Evolutionary conservation across 2,888 invertebrate species (phyloP).

Genomic region (Cheiracanthium punctorium): DNA sequence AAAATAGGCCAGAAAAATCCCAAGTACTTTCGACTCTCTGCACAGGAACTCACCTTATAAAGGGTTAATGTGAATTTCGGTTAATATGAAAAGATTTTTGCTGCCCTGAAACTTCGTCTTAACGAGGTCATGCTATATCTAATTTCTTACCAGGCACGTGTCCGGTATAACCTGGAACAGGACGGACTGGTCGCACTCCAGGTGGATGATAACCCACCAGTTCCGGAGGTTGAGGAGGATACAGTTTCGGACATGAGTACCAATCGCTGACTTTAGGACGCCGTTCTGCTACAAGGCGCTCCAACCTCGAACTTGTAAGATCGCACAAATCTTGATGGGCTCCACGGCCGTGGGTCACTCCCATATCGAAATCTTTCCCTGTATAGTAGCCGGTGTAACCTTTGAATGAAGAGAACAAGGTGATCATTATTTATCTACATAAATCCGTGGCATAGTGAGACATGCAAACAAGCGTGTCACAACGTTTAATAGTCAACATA

Average conservation of each 20-base stretch:
- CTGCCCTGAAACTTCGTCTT: too few relatives aligned
- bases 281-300: conserved; percentile 38
- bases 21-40: too few relatives aligned
- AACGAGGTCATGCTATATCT: too few relatives aligned
- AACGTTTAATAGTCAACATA: too few relatives aligned
- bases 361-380: conserved; percentile 49
- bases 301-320: conserved; percentile 43
- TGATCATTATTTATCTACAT: too few relatives aligned
- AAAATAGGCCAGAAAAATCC: too few relatives aligned
- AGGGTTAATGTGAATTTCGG: too few relatives aligned
- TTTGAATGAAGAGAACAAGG: neutral
- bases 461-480: too few relatives aligned
- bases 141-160: conserved; percentile 46
- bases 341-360: conserved; percentile 34
- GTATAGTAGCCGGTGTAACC: conserved; percentile 52
- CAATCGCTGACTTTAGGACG: conserved; percentile 49
- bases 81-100: too few relatives aligned
- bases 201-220: conserved; percentile 38
- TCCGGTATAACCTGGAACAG: conserved; percentile 50
- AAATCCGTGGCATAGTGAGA: too few relatives aligned
- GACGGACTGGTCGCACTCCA: neutral
- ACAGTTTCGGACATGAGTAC: conserved; percentile 35
- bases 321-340: conserved; percentile 50
- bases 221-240: neutral
- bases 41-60: too few relatives aligned